Evolutionary conservation across 1,140 invertebrate genomes (phyloP).

Genomic region (Chironomus tepperi): DNA sequence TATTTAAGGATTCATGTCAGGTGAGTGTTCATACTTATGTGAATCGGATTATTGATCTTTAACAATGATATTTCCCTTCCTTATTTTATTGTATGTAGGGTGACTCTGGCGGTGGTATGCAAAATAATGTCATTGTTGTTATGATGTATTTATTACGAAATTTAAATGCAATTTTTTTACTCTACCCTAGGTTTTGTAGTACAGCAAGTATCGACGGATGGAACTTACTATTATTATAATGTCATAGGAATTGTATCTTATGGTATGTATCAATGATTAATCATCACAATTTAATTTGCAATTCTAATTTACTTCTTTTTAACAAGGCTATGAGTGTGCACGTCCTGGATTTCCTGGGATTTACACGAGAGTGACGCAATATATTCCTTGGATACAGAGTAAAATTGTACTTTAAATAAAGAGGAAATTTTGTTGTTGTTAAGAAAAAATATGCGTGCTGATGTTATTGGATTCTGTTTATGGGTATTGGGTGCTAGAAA

Average conservation of each 20-base stretch:
- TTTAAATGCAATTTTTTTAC: not conserved
- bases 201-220: slow-evolving; percentile 29
- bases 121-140: not conserved
- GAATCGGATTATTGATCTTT: not conserved
- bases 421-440: not conserved
- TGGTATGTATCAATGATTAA: slow-evolving; percentile 39
- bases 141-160: not conserved
- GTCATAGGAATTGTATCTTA: slow-evolving; percentile 54
- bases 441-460: too few relatives aligned
- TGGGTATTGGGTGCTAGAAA: too few relatives aligned
- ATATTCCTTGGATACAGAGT: slow-evolving; percentile 35
- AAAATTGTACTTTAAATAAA: slow-evolving; percentile 28
- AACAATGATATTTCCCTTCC: not conserved
- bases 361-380: slow-evolving; percentile 51
- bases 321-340: slow-evolving; percentile 48
- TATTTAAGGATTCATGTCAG: slow-evolving; percentile 1
- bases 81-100: slow-evolving; percentile 47
- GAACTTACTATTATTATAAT: slow-evolving; percentile 39
- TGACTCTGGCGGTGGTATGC: slow-evolving; percentile 65
- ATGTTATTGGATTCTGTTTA: too few relatives aligned
- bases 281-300: not conserved
- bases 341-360: slow-evolving; percentile 57
- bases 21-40: slow-evolving; percentile 7
- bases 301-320: not conserved
- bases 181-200: slow-evolving; percentile 14